Percentiles rank a stretch among this genome's conserved stretches.
These are phyloP conservation scores for Caenorhabditis inopinata DNA, from an alignment of 1,140 invertebrate genomes.

Conservation along the genomic window DNA sequence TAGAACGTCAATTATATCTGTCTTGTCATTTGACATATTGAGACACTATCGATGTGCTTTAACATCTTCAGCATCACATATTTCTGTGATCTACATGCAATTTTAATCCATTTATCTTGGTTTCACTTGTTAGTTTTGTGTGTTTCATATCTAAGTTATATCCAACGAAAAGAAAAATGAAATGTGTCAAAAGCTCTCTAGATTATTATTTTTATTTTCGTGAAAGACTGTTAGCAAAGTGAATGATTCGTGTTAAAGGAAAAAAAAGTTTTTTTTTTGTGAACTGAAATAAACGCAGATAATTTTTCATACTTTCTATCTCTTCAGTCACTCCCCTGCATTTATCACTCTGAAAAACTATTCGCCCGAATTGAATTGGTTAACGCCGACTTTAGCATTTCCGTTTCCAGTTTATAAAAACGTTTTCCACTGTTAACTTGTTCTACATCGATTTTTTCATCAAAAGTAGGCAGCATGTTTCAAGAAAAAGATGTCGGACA, in stretches of 20 bases:
- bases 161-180: background rate
- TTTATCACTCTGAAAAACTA: too few relatives aligned
- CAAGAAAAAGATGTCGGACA: conserved; percentile 22
- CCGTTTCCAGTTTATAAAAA: background rate
- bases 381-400: background rate
- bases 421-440: too few relatives aligned
- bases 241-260: too few relatives aligned
- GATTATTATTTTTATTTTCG: too few relatives aligned
- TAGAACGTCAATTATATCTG: background rate
- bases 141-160: conserved; percentile 17
- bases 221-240: too few relatives aligned
- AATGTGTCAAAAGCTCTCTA: background rate
- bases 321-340: too few relatives aligned
- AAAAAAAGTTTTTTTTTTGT: too few relatives aligned
- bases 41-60: conserved; percentile 14
- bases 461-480: too few relatives aligned
- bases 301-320: too few relatives aligned
- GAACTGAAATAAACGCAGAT: too few relatives aligned
- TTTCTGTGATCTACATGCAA: background rate
- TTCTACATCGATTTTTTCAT: too few relatives aligned
- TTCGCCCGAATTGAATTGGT: background rate
- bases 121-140: background rate
- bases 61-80: background rate
- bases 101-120: background rate
- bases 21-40: background rate